These are phyloP conservation scores for Tethea ocularis DNA, from an alignment of 2,888 invertebrate species.

Conservation along the genomic window DNA sequence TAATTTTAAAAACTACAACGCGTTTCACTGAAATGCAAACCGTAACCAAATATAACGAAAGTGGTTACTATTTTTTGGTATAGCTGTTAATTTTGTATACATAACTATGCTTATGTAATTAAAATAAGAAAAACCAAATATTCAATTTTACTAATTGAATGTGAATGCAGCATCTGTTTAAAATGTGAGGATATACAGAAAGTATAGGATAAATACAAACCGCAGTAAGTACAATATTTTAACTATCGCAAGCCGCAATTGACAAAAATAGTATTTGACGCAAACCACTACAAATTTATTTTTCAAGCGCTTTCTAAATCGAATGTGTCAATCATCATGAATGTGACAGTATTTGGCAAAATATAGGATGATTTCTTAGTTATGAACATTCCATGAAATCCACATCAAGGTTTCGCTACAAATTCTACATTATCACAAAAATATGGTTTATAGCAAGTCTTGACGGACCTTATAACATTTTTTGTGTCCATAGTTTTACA, in stretches of 20 bases:
- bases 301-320: not conserved
- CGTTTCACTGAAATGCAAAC: conserved; percentile 26
- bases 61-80: conserved; percentile 46
- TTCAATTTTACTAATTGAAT: not conserved
- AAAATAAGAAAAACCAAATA: too few species aligned
- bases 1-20: conserved; percentile 27
- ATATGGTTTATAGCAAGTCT: too few species aligned
- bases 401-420: too few species aligned
- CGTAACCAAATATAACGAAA: conserved; percentile 41
- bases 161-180: not conserved
- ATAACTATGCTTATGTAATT: conserved; percentile 8
- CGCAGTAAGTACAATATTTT: conserved; percentile 25
- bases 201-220: conserved; percentile 17
- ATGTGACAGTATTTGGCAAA: not conserved
- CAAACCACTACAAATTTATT: too few species aligned
- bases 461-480: too few species aligned
- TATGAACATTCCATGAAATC: too few species aligned
- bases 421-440: too few species aligned
- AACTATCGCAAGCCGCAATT: too few species aligned
- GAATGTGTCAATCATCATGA: not conserved
- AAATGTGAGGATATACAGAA: conserved; percentile 8
- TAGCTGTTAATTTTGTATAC: conserved; percentile 38
- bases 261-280: not conserved
- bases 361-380: not conserved
- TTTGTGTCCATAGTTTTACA: too few species aligned